Conservation (phyloP, 2,888 invertebrate genomes). For the Cephalotes varians region DNA sequence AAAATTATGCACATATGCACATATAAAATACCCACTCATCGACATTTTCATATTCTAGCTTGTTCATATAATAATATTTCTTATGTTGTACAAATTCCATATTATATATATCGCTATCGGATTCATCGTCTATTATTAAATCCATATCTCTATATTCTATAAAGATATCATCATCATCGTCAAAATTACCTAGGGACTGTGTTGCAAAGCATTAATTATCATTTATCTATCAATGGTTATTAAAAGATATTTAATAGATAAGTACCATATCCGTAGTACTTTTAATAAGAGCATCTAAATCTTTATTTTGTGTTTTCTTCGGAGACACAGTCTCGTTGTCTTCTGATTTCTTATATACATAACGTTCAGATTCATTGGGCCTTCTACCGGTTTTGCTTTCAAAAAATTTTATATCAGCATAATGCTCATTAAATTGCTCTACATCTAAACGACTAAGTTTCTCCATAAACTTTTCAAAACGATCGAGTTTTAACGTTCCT, state of each 20-base stretch:
- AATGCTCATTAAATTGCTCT: slow-evolving; percentile 91
- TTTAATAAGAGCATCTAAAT: slow-evolving; percentile 88
- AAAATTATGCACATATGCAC: neutral
- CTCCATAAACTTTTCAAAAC: slow-evolving; percentile 95
- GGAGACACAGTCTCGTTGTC: slow-evolving; percentile 69
- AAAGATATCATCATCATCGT: slow-evolving; percentile 73
- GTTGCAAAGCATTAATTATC: slow-evolving; percentile 45
- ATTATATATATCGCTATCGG: slow-evolving; percentile 86
- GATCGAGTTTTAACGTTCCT: slow-evolving; percentile 92
- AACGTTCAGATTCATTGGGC: slow-evolving; percentile 85
- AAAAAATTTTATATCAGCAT: slow-evolving; percentile 94
- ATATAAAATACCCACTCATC: slow-evolving; percentile 89
- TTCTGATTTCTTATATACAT: slow-evolving; percentile 85
- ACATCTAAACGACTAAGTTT: slow-evolving; percentile 91
- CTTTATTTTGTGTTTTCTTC: slow-evolving; percentile 81
- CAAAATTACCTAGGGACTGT: slow-evolving; percentile 73
- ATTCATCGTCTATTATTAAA: slow-evolving; percentile 77
- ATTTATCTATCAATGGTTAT: neutral
- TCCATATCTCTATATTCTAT: slow-evolving; percentile 16
- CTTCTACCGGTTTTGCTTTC: slow-evolving; percentile 92
- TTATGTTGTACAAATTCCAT: slow-evolving; percentile 95
- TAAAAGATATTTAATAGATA: slow-evolving; percentile 37
- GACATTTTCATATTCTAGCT: slow-evolving; percentile 93
- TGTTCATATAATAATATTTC: slow-evolving; percentile 96
- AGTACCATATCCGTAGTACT: slow-evolving; percentile 89